Conservation (phyloP, 2,797 vertebrate species). For the Tapera naevia region DNA sequence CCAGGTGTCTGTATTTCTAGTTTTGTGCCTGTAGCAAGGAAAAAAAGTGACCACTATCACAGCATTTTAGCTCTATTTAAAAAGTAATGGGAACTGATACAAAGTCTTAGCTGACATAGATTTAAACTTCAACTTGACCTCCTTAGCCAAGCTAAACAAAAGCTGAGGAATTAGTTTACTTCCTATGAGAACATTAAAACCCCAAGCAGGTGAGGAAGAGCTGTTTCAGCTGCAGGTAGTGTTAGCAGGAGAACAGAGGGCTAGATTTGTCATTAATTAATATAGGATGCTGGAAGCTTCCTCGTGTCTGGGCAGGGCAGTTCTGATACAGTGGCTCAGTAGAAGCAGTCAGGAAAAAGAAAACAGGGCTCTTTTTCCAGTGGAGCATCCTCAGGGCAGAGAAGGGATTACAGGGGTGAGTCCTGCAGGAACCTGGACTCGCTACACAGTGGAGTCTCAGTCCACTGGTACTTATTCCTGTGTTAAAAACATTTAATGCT, state of each 20-base stretch:
- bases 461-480: background rate
- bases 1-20: background rate
- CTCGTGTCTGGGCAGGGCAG: background rate
- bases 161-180: background rate
- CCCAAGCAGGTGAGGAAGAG: background rate
- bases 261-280: conserved; percentile 1
- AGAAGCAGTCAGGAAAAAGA: background rate
- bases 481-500: conserved; percentile 2
- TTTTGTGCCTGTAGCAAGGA: background rate
- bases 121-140: conserved; percentile 35
- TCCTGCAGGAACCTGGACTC: background rate
- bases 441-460: background rate
- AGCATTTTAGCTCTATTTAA: background rate
- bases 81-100: background rate
- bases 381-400: background rate
- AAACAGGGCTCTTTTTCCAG: background rate
- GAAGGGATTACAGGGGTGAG: background rate
- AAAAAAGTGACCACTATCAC: background rate
- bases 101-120: background rate
- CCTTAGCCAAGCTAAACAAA: conserved; percentile 28
- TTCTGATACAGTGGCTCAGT: background rate
- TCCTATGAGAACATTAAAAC: background rate
- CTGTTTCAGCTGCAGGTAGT: background rate
- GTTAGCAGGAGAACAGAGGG: background rate
- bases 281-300: background rate